These are phyloP conservation scores for Linnaemya tessellans DNA, from an alignment of 2,888 invertebrate species.

Conservation along the genomic window DNA sequence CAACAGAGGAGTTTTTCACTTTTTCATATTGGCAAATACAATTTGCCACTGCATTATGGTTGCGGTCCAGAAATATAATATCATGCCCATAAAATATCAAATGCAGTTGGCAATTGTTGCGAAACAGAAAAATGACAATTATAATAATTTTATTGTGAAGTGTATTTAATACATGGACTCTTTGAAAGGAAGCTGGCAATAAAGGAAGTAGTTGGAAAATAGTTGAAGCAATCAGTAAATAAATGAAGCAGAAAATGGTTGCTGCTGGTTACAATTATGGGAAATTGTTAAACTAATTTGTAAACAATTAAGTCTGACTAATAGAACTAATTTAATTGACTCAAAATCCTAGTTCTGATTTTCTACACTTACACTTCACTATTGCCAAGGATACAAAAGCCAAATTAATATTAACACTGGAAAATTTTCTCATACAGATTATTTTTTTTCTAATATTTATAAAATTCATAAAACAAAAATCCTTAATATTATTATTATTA, in stretches of 20 bases:
- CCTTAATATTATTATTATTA: not conserved
- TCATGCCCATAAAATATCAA: slow-evolving; percentile 48
- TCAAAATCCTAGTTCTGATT: no score
- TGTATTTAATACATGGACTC: slow-evolving; percentile 27
- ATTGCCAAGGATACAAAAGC: no score
- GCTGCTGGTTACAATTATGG: no score
- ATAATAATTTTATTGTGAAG: slow-evolving; percentile 49
- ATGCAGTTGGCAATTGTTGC: slow-evolving; percentile 55
- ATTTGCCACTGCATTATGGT: slow-evolving; percentile 14
- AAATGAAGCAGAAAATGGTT: not conserved
- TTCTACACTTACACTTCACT: not conserved
- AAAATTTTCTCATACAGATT: not conserved
- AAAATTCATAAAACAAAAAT: not conserved
- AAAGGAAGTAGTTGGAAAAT: not conserved
- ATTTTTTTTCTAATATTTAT: not conserved
- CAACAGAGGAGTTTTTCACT: not conserved
- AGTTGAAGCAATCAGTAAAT: not conserved
- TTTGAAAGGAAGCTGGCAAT: not conserved
- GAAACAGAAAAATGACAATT: slow-evolving; percentile 53
- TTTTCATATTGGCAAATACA: slow-evolving; percentile 9
- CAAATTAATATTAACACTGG: not conserved
- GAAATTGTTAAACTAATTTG: no score
- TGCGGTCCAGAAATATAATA: slow-evolving; percentile 18
- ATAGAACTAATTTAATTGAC: no score
- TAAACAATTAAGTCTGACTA: no score